Base-by-base conservation (phyloP, 2,888 invertebrate species). In the Liodrosophila aerea region DNA sequence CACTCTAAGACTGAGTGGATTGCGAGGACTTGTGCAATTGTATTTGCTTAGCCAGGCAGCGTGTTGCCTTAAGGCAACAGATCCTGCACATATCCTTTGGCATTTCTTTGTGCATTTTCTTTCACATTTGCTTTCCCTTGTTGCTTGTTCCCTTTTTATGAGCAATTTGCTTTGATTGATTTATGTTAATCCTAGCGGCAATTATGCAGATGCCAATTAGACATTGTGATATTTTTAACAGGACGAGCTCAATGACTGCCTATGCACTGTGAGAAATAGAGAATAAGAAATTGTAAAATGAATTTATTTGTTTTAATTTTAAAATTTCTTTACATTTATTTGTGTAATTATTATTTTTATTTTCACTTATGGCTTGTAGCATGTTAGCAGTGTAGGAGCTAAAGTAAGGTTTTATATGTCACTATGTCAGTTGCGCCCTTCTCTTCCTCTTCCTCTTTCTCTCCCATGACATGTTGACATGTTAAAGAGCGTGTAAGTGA, bases 401-500 rank as follows among this genome's bases (percentile, higher is more conserved):
- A 74, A 72, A 74, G 64, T 63, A 82, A 69, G 83, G 74, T 82
- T 81, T 82, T 83, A 85, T 81, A 81, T 85, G 81, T 85, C 85
- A 85, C 78, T 81, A 69, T 82, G 81, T 81, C 81, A 85, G 69
- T 66, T 58, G 45, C 41, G 31, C 7, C 7, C 18, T 4, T 15
- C 15, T 29, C 7, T 7, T n/a, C 22, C 15, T 16, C 11, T 8
- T 18, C 13, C 27, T 13, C 22, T 37, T 8, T 9, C 16, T 36
- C 15, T 1, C n/a, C 27, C 9, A 13, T 75, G 85, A 75, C 80
- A 84, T 77, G 82, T 68, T 81, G 85, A 85, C 81, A 82, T 73
- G 76, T 64, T 78, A 81, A 81, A 81, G 83, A 85, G 81, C 82
- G 62, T 85, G 83, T 81, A 82, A 81, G 83, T 85, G 78, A 77